Evolutionary conservation across 23 tunicate species (phyloP).

Genomic region (Botrylloides violaceus): DNA sequence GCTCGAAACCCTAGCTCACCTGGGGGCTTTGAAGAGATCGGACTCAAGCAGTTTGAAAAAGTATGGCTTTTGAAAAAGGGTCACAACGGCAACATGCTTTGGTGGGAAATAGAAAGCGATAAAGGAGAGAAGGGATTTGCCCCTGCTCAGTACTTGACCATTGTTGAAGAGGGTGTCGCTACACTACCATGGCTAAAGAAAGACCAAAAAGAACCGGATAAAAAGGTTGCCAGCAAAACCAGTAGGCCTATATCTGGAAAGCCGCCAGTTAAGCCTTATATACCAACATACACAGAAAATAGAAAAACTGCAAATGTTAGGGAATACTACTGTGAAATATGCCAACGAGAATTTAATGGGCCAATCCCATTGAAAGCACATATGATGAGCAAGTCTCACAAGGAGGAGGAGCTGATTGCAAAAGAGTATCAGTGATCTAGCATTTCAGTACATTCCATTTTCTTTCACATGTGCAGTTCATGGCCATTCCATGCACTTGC

Average conservation of each 20-base stretch:
- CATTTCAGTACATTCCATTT: too few species aligned
- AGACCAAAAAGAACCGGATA: neutral
- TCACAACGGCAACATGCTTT: neutral
- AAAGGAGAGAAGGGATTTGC: neutral
- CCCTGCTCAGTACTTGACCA: conserved; percentile 8
- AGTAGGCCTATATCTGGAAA: neutral
- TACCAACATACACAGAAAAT: neutral
- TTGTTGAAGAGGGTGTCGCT: neutral
- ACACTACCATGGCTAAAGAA: conserved; percentile 11
- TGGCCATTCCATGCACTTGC: too few species aligned
- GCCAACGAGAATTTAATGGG: conserved; percentile 10
- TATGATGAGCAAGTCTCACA: conserved; percentile 12
- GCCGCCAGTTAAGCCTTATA: neutral
- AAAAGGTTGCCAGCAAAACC: neutral
- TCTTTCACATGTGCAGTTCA: too few species aligned
- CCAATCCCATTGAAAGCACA: conserved; percentile 14
- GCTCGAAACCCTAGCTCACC: neutral
- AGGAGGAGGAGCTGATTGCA: conserved; percentile 16
- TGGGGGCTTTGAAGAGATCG: conserved; percentile 13
- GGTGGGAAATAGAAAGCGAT: conserved; percentile 4
- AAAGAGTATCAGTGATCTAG: neutral
- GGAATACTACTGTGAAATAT: neutral
- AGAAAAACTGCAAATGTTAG: neutral
- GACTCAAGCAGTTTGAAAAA: neutral
- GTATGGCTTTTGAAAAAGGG: conserved; percentile 12